A percentile compares a stretch with the other conserved stretches of the same genome.
These are phyloP conservation scores for Drosophila repleta DNA, from an alignment of 1,140 invertebrate species.

Conservation along the genomic window DNA sequence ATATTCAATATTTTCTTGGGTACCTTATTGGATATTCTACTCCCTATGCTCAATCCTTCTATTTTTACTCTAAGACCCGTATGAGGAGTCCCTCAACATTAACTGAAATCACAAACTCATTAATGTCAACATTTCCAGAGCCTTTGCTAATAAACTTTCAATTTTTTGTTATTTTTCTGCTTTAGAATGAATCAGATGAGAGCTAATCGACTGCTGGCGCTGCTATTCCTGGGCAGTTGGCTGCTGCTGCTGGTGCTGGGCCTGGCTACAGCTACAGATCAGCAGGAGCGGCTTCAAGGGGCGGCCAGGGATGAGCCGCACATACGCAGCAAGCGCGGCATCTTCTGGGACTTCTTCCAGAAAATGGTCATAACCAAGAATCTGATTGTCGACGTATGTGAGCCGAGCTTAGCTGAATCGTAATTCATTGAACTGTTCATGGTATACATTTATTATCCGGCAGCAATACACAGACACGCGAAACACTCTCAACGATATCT, in stretches of 20 bases:
- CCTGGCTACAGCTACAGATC: constrained; percentile 7
- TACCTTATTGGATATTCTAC: too few relatives aligned
- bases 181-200: not conserved
- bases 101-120: too few relatives aligned
- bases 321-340: constrained; percentile 63
- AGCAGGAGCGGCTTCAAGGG: not conserved
- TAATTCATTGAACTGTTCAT: not conserved
- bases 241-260: constrained; percentile 42
- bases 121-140: too few relatives aligned
- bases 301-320: constrained; percentile 28
- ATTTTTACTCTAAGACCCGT: too few relatives aligned
- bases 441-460: not conserved
- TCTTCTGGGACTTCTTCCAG: constrained; percentile 80
- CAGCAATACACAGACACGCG: constrained; percentile 81
- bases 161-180: too few relatives aligned
- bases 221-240: constrained; percentile 16
- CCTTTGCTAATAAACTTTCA: too few relatives aligned
- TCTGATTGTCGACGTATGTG: constrained; percentile 74
- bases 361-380: constrained; percentile 78
- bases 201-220: constrained; percentile 4
- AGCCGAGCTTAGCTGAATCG: not conserved
- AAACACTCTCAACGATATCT: constrained; percentile 70
- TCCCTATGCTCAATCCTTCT: too few relatives aligned
- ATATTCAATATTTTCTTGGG: too few relatives aligned
- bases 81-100: too few relatives aligned